Base-by-base conservation (phyloP, 2,113 vertebrate genomes). In the Platysternon megacephalum region DNA sequence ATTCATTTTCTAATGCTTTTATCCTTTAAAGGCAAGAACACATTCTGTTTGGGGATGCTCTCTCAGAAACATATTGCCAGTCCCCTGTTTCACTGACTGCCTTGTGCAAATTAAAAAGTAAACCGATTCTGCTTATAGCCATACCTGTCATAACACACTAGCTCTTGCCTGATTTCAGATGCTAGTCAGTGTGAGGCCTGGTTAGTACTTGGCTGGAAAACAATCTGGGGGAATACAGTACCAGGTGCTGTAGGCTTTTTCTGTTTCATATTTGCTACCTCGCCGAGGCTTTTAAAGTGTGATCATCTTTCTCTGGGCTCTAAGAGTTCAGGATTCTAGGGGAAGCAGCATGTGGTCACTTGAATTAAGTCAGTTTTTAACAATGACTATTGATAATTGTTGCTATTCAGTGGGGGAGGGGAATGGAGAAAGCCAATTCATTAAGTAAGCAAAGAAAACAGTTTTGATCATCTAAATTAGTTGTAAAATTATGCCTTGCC, bases 251-350 rank as follows among this genome's bases (percentile, higher is more conserved):
- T 91, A 76, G 86, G 26, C 53, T 79, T 86, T 74, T 89, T 29
- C 51, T 39, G 8, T 88, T 92, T 94, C 76, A 32, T 44, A 95
- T 95, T 68, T 94, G 53, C 79, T 91, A 9, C 65, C 24, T 88
- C 87, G 82, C 82, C 79, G 79, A 95, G 86, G 84, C 93, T 90
- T 95, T 94, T 94, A 78, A 97, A 51, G 78, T 52, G 87, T 96
- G 96, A 97, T 96, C 93, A 95, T 94, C 87, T 97, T 97, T 95
- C 56, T 91, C 80, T 90, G 65, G 93, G 93, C 87, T 96, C 35
- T 32, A 80, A 74, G 82, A 95, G 85, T 51, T 91, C 72, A 92
- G 90, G 88, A 93, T 95, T 96, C 87, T 95, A 84, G 92, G 85
- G 87, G 97, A 49, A 88, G 16, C 39, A 92, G 81, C 46, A 49